Evolutionary conservation across 2,113 vertebrate species (phyloP), one percentile per base, ranked within the genome.

Genomic region (Raja brachyura): DNA sequence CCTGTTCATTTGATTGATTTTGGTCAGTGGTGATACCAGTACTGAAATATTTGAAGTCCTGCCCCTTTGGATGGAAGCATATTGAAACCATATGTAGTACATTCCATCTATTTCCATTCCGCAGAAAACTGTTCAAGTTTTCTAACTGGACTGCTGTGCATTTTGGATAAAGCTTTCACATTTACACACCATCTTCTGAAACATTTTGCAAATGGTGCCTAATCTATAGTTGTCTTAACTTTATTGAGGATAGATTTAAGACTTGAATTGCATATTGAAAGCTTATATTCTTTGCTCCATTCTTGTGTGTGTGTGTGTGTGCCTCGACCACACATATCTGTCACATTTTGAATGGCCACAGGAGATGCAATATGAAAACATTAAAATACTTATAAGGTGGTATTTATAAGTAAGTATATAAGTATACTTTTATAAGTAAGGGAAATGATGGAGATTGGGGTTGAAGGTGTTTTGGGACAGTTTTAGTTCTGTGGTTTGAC

Each of bases 21-120:
- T 59, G 61, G 28, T 61, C 83, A 88, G 83, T 28, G 61, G 63
- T 88, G 83, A 88, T 88, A n/a, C 14, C 59, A 63, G 83, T 8
- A 66, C 61, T 31, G 83, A 88, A 66, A n/a, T 88, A 88, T 88
- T 88, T 63, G 63, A 63, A 63, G 59, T 88, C n/a, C 61, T 63
- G 83, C 63, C 28, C 31, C 61, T 88, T 88, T 66, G 59, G 83
- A 63, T 88, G 13, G 83, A 88, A 88, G 83, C 83, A 88, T 61
- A 88, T 88, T 88, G 83, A 88, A 88, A 88, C 83, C 83, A 88
- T 63, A 88, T 88, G 83, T 88, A 5, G 83, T 61, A 88, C 83
- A 88, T 88, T 88, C 83, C 83, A 66, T 5, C 28, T 63, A 56
- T 63, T 61, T 63, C 59, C 10, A 54, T 54, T 33, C 59, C 28